Percentiles rank a stretch among this genome's conserved stretches.
phyloP scores from a whole-genome alignment of 1,140 invertebrate genomes.

The Ylistrum balloti region DNA sequence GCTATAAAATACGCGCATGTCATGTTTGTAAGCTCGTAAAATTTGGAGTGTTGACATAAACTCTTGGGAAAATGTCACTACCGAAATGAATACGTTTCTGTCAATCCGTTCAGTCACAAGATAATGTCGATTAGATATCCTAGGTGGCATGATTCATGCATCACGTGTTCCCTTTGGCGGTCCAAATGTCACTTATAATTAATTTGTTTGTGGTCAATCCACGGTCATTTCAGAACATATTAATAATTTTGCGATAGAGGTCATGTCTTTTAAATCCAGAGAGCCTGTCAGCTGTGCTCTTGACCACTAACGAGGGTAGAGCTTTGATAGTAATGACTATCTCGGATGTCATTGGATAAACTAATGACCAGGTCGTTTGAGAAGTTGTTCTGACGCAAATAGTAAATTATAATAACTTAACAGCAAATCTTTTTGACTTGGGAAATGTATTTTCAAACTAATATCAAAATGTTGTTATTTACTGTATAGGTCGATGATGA shows the following conservation, averaged over 20 bases:
- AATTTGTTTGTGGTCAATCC: not conserved
- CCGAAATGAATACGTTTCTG: not conserved
- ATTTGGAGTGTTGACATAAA: too few relatives aligned
- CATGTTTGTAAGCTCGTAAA: too few relatives aligned
- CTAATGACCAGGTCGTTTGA: not conserved
- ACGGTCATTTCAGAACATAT: slow-evolving; percentile 11
- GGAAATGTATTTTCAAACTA: too few relatives aligned
- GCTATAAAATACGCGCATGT: too few relatives aligned
- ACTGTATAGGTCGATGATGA: too few relatives aligned
- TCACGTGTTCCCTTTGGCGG: not conserved
- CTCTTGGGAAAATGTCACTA: too few relatives aligned
- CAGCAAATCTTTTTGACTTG: too few relatives aligned
- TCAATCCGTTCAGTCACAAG: not conserved
- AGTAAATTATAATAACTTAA: too few relatives aligned
- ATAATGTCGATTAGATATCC: not conserved
- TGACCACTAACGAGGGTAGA: not conserved
- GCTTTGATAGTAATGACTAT: not conserved
- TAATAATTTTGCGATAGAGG: slow-evolving; percentile 3
- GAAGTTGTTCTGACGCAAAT: too few relatives aligned
- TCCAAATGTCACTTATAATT: not conserved
- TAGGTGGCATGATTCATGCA: not conserved
- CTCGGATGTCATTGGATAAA: not conserved
- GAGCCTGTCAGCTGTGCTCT: not conserved
- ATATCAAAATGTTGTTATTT: too few relatives aligned
- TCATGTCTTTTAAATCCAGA: not conserved